Conservation (phyloP, 2,797 vertebrate genomes). For the Gallinago solitaria region DNA sequence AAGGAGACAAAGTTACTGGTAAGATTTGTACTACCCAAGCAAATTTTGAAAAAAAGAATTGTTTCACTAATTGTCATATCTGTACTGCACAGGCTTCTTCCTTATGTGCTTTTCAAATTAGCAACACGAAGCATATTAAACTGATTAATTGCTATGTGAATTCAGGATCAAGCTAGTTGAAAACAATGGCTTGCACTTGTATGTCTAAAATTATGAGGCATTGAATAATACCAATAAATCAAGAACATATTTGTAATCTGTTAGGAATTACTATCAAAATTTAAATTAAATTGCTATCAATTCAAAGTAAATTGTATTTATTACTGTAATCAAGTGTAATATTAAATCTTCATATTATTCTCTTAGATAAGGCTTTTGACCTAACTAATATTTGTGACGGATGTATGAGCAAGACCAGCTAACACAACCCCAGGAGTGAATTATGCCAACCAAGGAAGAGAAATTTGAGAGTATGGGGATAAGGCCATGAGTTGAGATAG, state of each 20-base stretch:
- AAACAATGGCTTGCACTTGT: slow-evolving; percentile 49
- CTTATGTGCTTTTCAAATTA: slow-evolving; percentile 74
- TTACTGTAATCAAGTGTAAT: neutral
- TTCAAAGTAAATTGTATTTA: neutral
- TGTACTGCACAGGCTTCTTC: slow-evolving; percentile 68
- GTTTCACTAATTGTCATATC: slow-evolving; percentile 77
- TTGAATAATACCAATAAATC: neutral
- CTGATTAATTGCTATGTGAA: slow-evolving; percentile 74
- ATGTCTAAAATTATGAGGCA: slow-evolving; percentile 1
- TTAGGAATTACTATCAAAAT: neutral
- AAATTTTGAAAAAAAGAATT: slow-evolving; percentile 64
- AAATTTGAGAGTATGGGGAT: neutral
- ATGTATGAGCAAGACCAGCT: neutral
- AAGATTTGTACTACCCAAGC: slow-evolving; percentile 66
- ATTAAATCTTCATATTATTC: neutral
- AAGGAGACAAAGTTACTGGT: slow-evolving; percentile 69
- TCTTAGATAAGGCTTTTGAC: neutral
- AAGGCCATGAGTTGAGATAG: neutral
- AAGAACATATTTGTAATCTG: neutral
- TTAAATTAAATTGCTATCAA: neutral
- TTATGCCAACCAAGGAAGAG: neutral
- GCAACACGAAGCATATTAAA: slow-evolving; percentile 70
- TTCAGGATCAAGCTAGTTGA: slow-evolving; percentile 67
- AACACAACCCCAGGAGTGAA: neutral
- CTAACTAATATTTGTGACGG: neutral